Evolutionary conservation across 2,888 invertebrate genomes (phyloP), one percentile per base, ranked within the genome.

Genomic region (Ceramica pisi): DNA sequence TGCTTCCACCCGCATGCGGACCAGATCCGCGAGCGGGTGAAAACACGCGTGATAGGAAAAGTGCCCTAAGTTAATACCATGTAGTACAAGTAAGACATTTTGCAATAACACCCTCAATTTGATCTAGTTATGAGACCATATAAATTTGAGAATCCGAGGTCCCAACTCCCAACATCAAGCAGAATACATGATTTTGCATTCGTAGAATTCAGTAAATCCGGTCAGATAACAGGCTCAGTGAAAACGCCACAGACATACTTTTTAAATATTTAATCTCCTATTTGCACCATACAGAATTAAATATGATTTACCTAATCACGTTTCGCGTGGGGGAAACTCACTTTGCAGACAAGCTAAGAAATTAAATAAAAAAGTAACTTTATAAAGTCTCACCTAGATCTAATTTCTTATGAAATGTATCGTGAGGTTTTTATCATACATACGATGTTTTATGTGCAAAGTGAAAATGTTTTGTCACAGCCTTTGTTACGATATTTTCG

Each of bases 361-460:
- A 62, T 59, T 6, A 41, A 35, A 35, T 69, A 48, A 48, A 59
- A 59, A 57, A 26, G 21, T 50, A 44, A 71, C 44, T 12, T n/a
- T 50, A 64, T 60, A 44, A 19, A 21, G 7, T 35, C 26, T 55
- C 53, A 60, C 35, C 60, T 78, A 71, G 55, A 64, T 78, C 59
- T 71, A 71, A 71, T 61, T 78, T 64, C 44, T 55, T 46, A n/a
- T 50, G 26, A 71, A 71, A 56, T 50, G 21, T 78, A 60, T 61
- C 60, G 60, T 56, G 44, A 55, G 78, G 46, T 9, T 41, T 71
- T 35, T 70, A 63, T 35, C 26, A 41, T 16, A 38, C 16, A 51
- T 26, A 74, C 12, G 31, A 44, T 44, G 16, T 48, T 53, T 35
- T 41, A 1, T 26, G 21, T n/a, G 21, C 48, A 55, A 59, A 74